These are phyloP conservation scores for Heterodera filipjevi DNA, from an alignment of 2,888 invertebrate species.

Conservation along the genomic window DNA sequence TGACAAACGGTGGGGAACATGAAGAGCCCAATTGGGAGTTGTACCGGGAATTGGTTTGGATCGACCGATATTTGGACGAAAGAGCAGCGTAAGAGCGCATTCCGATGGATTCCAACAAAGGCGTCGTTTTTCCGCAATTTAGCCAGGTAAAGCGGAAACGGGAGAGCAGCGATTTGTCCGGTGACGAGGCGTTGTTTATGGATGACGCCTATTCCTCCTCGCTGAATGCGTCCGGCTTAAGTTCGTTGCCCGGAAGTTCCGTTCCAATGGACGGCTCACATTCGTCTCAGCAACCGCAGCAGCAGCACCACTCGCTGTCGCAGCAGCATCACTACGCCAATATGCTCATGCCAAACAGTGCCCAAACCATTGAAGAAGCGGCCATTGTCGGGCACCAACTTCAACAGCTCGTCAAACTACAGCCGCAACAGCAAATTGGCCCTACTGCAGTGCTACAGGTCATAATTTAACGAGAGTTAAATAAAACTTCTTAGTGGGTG, in stretches of 20 bases:
- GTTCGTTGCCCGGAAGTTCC: neutral
- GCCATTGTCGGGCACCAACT: slow-evolving; percentile 18
- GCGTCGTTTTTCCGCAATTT: neutral
- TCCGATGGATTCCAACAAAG: neutral
- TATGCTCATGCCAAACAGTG: neutral
- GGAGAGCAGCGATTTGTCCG: slow-evolving; percentile 46
- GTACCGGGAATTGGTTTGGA: slow-evolving; percentile 54
- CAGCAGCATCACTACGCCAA: slow-evolving; percentile 23
- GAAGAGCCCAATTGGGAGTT: slow-evolving; percentile 54
- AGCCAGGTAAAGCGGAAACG: slow-evolving; percentile 43
- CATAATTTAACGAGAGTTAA: neutral
- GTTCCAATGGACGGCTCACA: neutral
- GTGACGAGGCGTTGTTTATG: slow-evolving; percentile 37
- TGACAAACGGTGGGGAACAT: slow-evolving; percentile 30
- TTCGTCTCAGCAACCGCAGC: slow-evolving; percentile 26
- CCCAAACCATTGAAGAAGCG: neutral
- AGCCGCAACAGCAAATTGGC: slow-evolving; percentile 25
- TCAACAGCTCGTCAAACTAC: slow-evolving; percentile 21
- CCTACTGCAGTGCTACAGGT: neutral
- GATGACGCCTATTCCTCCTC: slow-evolving; percentile 28
- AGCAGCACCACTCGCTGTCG: slow-evolving; percentile 28
- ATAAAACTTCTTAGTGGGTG: neutral
- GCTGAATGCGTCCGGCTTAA: slow-evolving; percentile 11
- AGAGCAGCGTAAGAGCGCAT: slow-evolving; percentile 39
- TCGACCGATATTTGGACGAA: slow-evolving; percentile 57